phyloP scores from a whole-genome alignment of 2,113 vertebrate genomes.

The Aptenodytes forsteri region DNA sequence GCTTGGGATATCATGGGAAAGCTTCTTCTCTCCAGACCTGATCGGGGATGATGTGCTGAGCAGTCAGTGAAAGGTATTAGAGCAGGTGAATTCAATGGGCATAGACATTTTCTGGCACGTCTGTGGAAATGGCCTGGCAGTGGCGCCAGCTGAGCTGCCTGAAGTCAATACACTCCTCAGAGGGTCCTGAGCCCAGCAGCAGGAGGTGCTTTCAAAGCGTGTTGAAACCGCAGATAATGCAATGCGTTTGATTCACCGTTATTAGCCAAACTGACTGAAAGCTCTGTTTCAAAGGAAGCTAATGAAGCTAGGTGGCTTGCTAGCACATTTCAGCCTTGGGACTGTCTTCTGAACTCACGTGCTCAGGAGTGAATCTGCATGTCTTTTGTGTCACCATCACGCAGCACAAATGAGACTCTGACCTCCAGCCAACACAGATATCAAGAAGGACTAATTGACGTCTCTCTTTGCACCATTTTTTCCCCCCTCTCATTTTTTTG shows the following conservation, averaged over 20 bases:
- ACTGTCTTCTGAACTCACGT: rapidly evolving
- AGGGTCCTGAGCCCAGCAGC: not conserved
- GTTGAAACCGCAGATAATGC: not conserved
- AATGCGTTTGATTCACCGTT: not conserved
- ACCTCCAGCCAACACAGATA: not conserved
- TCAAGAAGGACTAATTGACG: not conserved
- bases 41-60: not conserved
- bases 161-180: not conserved
- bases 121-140: not conserved
- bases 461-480: not conserved
- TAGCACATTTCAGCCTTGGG: not conserved
- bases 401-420: not conserved
- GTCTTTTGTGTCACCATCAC: not conserved
- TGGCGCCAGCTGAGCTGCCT: not conserved
- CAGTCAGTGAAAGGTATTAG: not conserved
- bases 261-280: not conserved
- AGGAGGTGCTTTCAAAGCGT: not conserved
- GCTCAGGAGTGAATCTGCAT: not conserved
- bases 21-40: not conserved
- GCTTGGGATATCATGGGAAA: not conserved
- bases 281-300: not conserved
- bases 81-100: not conserved
- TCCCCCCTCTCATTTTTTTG: rapidly evolving
- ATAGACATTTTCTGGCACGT: not conserved
- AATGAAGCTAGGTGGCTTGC: not conserved